phyloP scores from a whole-genome alignment of 2,888 invertebrate species.

The Pollenia griseotomentosa region DNA sequence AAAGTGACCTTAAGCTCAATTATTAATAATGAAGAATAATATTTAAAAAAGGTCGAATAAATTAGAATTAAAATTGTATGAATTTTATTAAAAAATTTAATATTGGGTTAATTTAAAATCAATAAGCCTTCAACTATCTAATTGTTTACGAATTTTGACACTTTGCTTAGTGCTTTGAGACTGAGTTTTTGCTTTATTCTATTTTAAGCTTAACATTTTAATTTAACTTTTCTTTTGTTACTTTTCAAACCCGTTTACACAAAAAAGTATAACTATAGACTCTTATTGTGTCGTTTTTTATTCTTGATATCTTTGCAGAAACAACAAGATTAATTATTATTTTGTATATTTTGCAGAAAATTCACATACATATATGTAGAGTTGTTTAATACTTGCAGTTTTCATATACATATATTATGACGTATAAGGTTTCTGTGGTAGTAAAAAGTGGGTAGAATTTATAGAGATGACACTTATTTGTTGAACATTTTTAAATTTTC shows the following conservation, averaged over 20 bases:
- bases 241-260: slow-evolving; percentile 13
- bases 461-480: not conserved
- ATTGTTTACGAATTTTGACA: slow-evolving; percentile 26
- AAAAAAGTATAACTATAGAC: slow-evolving; percentile 6
- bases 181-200: not conserved
- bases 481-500: no score
- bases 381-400: not conserved
- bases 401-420: slow-evolving; percentile 9
- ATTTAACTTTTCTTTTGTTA: not conserved
- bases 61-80: no score
- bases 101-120: not conserved
- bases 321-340: slow-evolving; percentile 43
- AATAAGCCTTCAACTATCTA: not conserved
- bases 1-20: no score
- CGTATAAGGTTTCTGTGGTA: not conserved
- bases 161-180: not conserved
- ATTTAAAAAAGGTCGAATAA: no score
- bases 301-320: slow-evolving; percentile 16
- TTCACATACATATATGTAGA: no score
- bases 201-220: not conserved
- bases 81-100: not conserved
- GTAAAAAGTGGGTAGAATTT: not conserved
- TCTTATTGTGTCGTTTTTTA: slow-evolving; percentile 2
- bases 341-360: no score
- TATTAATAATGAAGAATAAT: no score